phyloP scores from a whole-genome alignment of 2,888 invertebrate genomes.

The Diplolepis rosae region DNA sequence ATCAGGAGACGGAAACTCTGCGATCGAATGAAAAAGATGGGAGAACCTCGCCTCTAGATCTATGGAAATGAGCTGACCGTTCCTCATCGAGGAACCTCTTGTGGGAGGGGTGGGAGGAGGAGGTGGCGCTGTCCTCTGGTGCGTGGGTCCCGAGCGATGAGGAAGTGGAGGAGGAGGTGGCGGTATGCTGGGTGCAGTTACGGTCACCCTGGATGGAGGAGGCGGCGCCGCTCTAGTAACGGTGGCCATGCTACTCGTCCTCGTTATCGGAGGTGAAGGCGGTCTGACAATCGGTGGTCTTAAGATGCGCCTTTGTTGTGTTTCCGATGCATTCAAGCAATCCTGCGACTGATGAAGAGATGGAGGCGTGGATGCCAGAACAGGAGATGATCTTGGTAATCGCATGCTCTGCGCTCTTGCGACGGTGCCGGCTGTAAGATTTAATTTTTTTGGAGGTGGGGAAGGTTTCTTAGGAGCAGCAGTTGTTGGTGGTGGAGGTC shows the following conservation, averaged over 20 bases:
- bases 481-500: conserved; percentile 80
- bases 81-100: conserved; percentile 74
- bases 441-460: conserved; percentile 81
- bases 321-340: conserved; percentile 70
- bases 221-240: conserved; percentile 67
- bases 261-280: conserved; percentile 75
- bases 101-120: conserved; percentile 75
- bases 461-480: conserved; percentile 75
- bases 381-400: conserved; percentile 82
- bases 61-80: conserved; percentile 66
- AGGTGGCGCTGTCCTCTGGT: conserved; percentile 54
- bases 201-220: conserved; percentile 64
- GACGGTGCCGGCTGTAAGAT: conserved; percentile 74
- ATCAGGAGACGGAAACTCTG: conserved; percentile 82
- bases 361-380: conserved; percentile 74
- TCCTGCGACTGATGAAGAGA: conserved; percentile 77
- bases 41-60: conserved; percentile 83
- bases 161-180: conserved; percentile 71
- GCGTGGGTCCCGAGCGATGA: conserved; percentile 58
- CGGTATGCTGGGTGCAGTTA: conserved; percentile 67
- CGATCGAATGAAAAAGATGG: conserved; percentile 78
- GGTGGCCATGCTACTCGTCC: conserved; percentile 34
- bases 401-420: conserved; percentile 90
- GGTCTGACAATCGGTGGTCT: conserved; percentile 78
- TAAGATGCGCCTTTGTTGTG: conserved; percentile 72